These are phyloP conservation scores for Allolobophora icterica DNA, from an alignment of 2,888 invertebrate genomes.

Conservation along the genomic window DNA sequence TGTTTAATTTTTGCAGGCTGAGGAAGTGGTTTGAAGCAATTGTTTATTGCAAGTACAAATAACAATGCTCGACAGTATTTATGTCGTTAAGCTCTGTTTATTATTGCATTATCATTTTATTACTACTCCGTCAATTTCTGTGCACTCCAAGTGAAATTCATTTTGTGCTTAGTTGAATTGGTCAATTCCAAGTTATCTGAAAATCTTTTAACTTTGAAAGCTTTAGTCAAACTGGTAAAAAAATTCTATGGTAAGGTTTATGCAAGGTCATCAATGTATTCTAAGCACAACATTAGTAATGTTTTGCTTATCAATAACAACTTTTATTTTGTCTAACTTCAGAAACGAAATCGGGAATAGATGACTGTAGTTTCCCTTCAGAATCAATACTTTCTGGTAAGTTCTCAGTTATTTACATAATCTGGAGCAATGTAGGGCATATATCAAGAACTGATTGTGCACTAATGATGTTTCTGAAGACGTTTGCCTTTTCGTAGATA, in stretches of 20 bases:
- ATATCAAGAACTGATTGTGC: too few relatives aligned
- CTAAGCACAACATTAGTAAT: not conserved
- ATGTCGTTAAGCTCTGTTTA: too few relatives aligned
- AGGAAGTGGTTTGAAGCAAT: not conserved
- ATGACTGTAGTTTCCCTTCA: not conserved
- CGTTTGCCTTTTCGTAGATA: too few relatives aligned
- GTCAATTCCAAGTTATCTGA: too few relatives aligned
- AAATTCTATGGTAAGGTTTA: not conserved
- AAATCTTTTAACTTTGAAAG: not conserved
- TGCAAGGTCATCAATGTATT: not conserved
- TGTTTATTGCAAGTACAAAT: not conserved
- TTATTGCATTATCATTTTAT: not conserved
- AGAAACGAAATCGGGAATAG: not conserved
- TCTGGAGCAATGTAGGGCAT: not conserved
- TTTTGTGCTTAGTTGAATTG: not conserved
- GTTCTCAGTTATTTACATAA: not conserved
- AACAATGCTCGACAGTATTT: not conserved
- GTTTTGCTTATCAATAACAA: not conserved
- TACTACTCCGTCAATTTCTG: not conserved
- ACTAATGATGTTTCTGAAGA: too few relatives aligned
- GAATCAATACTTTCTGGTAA: constrained; percentile 26
- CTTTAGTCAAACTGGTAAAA: not conserved
- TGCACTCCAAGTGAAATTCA: not conserved
- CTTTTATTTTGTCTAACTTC: constrained; percentile 5
- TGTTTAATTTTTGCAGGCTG: not conserved